Percentiles rank a stretch among this genome's conserved stretches.
These are phyloP conservation scores for Aphaenogaster ashmeadi DNA, from an alignment of 1,140 invertebrate genomes.

Conservation along the genomic window DNA sequence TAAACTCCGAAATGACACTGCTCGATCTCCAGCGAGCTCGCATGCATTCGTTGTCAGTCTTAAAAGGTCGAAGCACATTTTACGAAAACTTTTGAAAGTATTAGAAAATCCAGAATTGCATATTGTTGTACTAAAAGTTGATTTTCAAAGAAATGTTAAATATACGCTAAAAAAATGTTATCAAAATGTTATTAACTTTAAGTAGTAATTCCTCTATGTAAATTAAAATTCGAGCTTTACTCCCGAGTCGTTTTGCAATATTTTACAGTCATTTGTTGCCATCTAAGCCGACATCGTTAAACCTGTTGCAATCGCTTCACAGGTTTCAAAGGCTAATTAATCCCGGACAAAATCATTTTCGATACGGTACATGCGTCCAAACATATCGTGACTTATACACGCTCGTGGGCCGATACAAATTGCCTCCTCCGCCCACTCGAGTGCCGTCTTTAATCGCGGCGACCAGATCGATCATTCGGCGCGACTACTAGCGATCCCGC, in stretches of 20 bases:
- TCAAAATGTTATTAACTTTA: neutral
- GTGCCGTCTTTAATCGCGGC: constrained; percentile 70
- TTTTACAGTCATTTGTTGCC: constrained; percentile 6
- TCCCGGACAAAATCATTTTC: constrained; percentile 19
- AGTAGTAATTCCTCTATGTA: neutral
- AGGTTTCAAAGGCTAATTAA: constrained; percentile 14
- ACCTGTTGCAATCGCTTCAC: constrained; percentile 1
- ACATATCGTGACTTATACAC: constrained; percentile 21
- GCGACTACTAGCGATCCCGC: constrained; percentile 63
- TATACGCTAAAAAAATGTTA: too few species aligned
- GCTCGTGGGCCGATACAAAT: constrained; percentile 68
- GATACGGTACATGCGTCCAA: constrained; percentile 22
- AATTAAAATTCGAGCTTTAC: neutral
- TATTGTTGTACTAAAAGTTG: neutral
- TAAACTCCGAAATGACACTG: constrained; percentile 48
- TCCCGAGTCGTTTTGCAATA: neutral
- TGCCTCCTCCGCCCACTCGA: constrained; percentile 63
- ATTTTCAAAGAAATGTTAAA: neutral
- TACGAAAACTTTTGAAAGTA: neutral
- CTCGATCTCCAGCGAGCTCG: constrained; percentile 15
- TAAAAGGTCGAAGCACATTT: neutral
- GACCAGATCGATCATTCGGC: constrained; percentile 72
- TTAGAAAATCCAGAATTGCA: neutral
- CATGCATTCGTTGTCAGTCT: neutral
- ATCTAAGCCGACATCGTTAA: neutral